Evolutionary conservation across 2,113 vertebrate species (phyloP), one percentile per base, ranked within the genome.

Genomic region (Peromyscus leucopus): DNA sequence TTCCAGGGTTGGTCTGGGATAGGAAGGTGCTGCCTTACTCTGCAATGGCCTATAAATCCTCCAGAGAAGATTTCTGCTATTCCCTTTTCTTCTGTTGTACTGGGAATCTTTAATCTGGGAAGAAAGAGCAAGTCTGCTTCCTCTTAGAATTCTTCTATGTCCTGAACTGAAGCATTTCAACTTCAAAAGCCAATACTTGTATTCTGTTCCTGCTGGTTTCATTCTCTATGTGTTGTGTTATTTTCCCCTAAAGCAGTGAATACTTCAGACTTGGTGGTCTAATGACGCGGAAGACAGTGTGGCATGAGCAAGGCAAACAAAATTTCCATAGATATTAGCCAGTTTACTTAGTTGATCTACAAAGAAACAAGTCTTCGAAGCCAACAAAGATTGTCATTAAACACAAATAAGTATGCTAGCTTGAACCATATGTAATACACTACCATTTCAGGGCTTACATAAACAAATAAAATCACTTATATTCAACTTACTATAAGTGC

Each of bases 271-370:
- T 36, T 48, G 13, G 24, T 5, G 39, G 26, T 26, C 36, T 33
- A 65, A 39, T 69, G 21, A 24, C 61, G 31, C 2, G 7, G 16
- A 16, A 46, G 1, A n/a, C 4, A 69, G 19, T 0, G 3, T 0
- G 0, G 9, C 28, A n/a, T 65, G 78, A 46, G 42, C 33, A 80
- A 65, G 15, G 61, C 1, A 17, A 48, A 39, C 83, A 88, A 46
- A 78, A 74, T 74, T 51, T 90, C 33, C 19, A 82, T 31, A 72
- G 79, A 96, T 93, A 95, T 24, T 19, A 67, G 21, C 21, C 33
- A 1, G n/a, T 22, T 55, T 74, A 26, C 9, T 16, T 82, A 33
- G 2, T 75, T 36, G 51, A 80, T 76, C 42, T 84, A 26, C n/a
- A 83, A 87, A 89, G 31, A 89, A 1, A 72, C 5, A 86, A 39